phyloP scores from a whole-genome alignment of 2,888 invertebrate genomes.

The Carcina quercana region DNA sequence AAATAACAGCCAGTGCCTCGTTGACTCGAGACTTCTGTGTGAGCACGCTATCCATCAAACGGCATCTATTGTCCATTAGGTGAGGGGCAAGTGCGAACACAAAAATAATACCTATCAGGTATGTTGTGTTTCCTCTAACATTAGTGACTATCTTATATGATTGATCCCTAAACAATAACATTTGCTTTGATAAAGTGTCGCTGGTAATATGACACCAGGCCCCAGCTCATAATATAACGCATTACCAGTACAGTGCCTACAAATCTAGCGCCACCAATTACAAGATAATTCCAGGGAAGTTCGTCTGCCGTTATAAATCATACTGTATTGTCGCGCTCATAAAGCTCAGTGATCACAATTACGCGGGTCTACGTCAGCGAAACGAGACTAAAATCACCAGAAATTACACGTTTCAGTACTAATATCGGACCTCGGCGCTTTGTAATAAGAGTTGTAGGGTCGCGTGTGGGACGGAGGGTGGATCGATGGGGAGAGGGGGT shows the following conservation, averaged over 20 bases:
- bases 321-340: constrained; percentile 16
- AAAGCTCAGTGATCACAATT: constrained; percentile 41
- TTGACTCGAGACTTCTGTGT: no score
- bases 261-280: constrained; percentile 11
- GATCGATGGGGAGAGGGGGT: constrained; percentile 53
- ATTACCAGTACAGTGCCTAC: background rate
- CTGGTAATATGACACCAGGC: no score
- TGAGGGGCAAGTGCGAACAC: no score
- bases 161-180: no score
- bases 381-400: constrained; percentile 22
- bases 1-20: no score
- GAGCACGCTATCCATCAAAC: no score
- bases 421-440: constrained; percentile 29
- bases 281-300: constrained; percentile 9
- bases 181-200: no score
- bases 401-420: constrained; percentile 3
- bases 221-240: no score
- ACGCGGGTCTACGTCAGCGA: constrained; percentile 36
- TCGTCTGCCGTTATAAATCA: constrained; percentile 6
- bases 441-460: constrained; percentile 17
- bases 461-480: constrained; percentile 32
- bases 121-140: no score
- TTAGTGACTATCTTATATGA: no score
- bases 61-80: no score
- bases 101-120: no score